Evolutionary conservation across 2,888 invertebrate genomes (phyloP).

Genomic region (Lasius platythorax): DNA sequence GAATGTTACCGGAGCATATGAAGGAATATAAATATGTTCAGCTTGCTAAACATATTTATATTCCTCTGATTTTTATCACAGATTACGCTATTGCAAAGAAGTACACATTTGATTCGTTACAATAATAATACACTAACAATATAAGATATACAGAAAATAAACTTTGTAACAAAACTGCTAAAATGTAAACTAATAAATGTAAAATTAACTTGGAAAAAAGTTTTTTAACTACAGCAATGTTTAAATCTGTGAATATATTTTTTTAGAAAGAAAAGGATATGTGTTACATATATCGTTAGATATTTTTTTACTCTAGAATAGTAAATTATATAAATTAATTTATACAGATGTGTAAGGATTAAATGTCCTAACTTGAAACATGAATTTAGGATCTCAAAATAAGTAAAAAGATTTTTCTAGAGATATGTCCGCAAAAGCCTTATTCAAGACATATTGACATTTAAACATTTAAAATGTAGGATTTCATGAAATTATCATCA

Average conservation of each 20-base stretch:
- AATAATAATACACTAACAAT: neutral
- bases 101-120: neutral
- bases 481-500: too few species aligned
- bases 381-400: too few species aligned
- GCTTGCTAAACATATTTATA: neutral
- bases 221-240: neutral
- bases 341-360: neutral
- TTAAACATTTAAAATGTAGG: too few species aligned
- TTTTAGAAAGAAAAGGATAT: too few species aligned
- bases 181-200: neutral
- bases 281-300: neutral
- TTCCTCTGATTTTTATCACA: neutral
- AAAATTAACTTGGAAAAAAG: neutral
- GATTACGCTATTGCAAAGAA: neutral
- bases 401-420: too few species aligned
- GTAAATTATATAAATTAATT: neutral
- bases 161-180: neutral
- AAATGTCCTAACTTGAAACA: too few species aligned
- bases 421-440: too few species aligned
- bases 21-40: neutral
- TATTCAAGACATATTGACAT: too few species aligned
- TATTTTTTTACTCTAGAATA: neutral
- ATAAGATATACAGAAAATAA: neutral
- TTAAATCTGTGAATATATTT: neutral
- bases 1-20: slow-evolving; percentile 14